These are phyloP conservation scores for Megaceryle alcyon DNA, from an alignment of 2,797 vertebrate species.

Conservation along the genomic window DNA sequence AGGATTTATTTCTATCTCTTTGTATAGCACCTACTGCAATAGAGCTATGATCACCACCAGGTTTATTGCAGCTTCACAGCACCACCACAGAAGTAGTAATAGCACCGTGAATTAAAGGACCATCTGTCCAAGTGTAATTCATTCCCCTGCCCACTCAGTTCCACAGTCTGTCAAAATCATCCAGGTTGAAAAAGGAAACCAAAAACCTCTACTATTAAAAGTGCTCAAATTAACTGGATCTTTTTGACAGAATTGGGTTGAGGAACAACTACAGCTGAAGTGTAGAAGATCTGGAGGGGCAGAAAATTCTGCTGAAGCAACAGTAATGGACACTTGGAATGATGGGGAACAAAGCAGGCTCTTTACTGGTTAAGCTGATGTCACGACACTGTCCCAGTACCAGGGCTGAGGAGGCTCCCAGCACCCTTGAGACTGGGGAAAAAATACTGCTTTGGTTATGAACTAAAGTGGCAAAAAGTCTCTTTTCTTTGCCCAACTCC, in stretches of 20 bases:
- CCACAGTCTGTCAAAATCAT: slow-evolving; percentile 58
- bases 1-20: neutral
- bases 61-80: neutral
- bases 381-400: neutral
- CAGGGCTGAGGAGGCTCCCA: neutral
- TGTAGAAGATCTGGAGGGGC: neutral
- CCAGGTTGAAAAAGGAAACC: slow-evolving; percentile 5
- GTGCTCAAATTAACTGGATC: neutral
- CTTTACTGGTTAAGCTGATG: neutral
- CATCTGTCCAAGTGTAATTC: slow-evolving; percentile 57
- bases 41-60: neutral
- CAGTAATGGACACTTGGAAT: accelerated
- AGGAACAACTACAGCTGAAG: neutral
- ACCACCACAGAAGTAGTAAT: neutral
- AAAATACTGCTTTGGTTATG: neutral
- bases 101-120: neutral
- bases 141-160: slow-evolving; percentile 51
- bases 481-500: neutral
- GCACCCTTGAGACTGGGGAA: neutral
- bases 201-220: neutral
- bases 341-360: accelerated
- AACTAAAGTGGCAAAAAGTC: neutral
- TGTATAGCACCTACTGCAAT: neutral
- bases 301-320: neutral
- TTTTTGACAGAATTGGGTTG: slow-evolving; percentile 58